These are phyloP conservation scores for Ephialtes manifestator DNA, from an alignment of 2,888 invertebrate genomes.

Conservation along the genomic window DNA sequence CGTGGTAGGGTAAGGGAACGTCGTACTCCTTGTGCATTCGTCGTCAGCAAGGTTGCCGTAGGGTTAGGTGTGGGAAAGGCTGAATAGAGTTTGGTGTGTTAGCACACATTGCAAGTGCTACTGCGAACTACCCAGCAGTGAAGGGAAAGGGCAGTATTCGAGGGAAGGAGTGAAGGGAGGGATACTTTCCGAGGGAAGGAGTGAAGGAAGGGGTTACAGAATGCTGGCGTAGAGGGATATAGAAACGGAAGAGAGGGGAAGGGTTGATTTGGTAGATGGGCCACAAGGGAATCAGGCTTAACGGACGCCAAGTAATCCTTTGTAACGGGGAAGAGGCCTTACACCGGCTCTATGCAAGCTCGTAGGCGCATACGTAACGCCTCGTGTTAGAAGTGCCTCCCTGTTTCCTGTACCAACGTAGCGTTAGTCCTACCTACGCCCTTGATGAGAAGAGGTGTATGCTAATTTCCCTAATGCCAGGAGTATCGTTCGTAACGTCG, in stretches of 20 bases:
- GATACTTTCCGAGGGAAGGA: neutral
- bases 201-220: neutral
- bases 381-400: conserved; percentile 28
- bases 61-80: conserved; percentile 6
- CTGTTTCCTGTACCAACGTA: conserved; percentile 16
- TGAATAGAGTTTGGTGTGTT: conserved; percentile 49
- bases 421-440: conserved; percentile 47
- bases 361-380: conserved; percentile 44
- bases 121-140: neutral
- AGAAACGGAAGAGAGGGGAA: conserved; percentile 18
- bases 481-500: conserved; percentile 72
- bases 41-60: conserved; percentile 43
- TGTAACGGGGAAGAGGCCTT: conserved; percentile 67
- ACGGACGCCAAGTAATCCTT: conserved; percentile 72
- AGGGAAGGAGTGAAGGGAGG: conserved; percentile 1
- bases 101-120: conserved; percentile 45
- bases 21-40: conserved; percentile 52
- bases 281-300: conserved; percentile 68
- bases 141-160: neutral
- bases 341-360: conserved; percentile 38
- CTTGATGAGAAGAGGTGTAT: conserved; percentile 67
- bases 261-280: conserved; percentile 60
- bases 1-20: conserved; percentile 51
- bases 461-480: conserved; percentile 73
- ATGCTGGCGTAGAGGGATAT: conserved; percentile 21